Base-by-base conservation (phyloP, 1,140 invertebrate species). In the Procambarus virginalis region DNA sequence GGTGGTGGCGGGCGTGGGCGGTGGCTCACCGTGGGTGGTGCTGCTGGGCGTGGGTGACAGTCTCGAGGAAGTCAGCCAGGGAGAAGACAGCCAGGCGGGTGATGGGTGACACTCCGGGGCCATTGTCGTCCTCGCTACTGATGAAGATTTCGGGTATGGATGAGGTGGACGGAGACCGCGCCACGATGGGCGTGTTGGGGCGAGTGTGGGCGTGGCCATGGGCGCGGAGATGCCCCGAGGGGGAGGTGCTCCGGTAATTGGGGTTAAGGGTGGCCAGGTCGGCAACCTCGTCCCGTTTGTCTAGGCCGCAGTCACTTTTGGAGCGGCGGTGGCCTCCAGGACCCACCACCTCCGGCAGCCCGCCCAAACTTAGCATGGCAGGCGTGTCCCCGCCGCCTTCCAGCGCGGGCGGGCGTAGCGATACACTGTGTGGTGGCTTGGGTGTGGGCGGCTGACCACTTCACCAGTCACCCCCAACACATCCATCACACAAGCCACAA, bases 71-170 rank as follows among this genome's bases (percentile, higher is more conserved):
- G 75, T 89, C 87, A 9, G 87, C 87, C 20, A 89, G 87, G 45
- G 87, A 89, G 81, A 84, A 89, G 81, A 89, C 70, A 64, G 87
- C 87, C 2, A 89, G 81, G 22, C 87, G 87, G 9, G 87, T 89
- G 34, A 89, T 81, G 3, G 87, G 87, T 0, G 87, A 89, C 49
- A 89, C 51, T 9, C 78, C 87, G 1, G 81, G 55, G 12, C 80
- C 79, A 2, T 9, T 34, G 4, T 83, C 81, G n/a, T 89, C 87
- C 14, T 89, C 87, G 22, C 87, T 81, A 51, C 87, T 89, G 55
- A 89, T 89, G 45, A 89, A 84, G 48, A 89, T 89, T 75, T 89
- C 87, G 2, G 87, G 87, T 20, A 89, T 89, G 73, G 87, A 89
- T 8, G 87, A 89, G 2, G 87, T 89, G 80, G 87, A 89, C 49